Evolutionary conservation across 1,140 invertebrate species (phyloP).

Genomic region (Calycopis cecrops): DNA sequence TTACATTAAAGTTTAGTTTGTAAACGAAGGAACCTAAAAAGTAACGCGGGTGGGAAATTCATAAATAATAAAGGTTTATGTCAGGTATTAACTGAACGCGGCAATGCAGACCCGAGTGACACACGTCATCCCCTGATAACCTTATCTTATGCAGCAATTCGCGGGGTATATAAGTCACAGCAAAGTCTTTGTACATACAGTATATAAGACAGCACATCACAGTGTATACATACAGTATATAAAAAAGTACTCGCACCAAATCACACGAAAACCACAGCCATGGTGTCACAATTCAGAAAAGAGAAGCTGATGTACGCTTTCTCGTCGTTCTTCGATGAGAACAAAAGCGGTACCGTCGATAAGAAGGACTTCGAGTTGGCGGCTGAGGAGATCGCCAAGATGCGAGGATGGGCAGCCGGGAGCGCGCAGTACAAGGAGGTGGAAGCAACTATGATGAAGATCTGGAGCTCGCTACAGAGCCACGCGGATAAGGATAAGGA

Average conservation of each 20-base stretch:
- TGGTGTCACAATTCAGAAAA: constrained; percentile 90
- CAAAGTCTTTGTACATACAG: too few relatives aligned
- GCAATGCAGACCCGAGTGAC: constrained; percentile 30
- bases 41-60: too few relatives aligned
- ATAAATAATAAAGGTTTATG: neutral
- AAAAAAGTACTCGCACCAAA: neutral
- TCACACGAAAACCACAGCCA: constrained; percentile 32
- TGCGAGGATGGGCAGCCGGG: constrained; percentile 81
- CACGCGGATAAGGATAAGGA: constrained; percentile 87
- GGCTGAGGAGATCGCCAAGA: constrained; percentile 82
- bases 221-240: too few relatives aligned
- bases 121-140: neutral
- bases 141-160: neutral
- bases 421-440: constrained; percentile 81
- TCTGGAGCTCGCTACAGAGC: constrained; percentile 86
- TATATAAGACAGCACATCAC: too few relatives aligned
- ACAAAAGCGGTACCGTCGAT: constrained; percentile 86
- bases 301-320: constrained; percentile 90
- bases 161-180: too few relatives aligned
- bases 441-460: constrained; percentile 80
- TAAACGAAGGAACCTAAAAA: too few relatives aligned
- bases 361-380: constrained; percentile 87
- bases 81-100: constrained; percentile 16
- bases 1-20: too few relatives aligned
- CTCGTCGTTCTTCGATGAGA: constrained; percentile 88